Percentiles rank a stretch among this genome's conserved stretches.
Conservation (phyloP, 2,888 invertebrate species). For the Sussaba pulchella region DNA sequence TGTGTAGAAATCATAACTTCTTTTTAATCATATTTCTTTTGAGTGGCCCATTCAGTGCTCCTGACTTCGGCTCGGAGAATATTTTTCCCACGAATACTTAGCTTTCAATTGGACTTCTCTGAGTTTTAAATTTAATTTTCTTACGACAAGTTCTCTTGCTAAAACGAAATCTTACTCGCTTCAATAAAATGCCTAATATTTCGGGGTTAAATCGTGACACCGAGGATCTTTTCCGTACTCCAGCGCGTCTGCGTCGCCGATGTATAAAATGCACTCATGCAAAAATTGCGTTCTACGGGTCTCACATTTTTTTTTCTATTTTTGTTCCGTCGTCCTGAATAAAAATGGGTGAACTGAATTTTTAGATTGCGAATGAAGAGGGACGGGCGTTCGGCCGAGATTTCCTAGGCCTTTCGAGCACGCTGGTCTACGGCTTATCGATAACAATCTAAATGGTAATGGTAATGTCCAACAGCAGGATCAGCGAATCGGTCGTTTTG, state of each 20-base stretch:
- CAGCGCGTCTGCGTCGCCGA: constrained; percentile 21
- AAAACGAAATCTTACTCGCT: no score
- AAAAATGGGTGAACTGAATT: constrained; percentile 13
- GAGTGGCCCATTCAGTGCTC: no score
- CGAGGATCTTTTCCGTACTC: constrained; percentile 36
- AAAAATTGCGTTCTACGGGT: constrained; percentile 39
- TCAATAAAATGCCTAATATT: no score
- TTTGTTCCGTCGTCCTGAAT: constrained; percentile 6
- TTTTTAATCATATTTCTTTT: no score
- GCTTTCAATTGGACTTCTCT: no score
- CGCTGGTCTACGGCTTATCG: constrained; percentile 64
- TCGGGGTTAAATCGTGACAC: no score
- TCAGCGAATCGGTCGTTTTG: constrained; percentile 60
- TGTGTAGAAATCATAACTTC: no score
- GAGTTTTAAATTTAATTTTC: no score
- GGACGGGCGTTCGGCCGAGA: constrained; percentile 21
- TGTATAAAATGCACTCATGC: constrained; percentile 54
- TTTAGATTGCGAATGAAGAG: constrained; percentile 22
- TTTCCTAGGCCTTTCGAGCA: constrained; percentile 13
- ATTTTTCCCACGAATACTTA: no score
- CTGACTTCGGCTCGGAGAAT: no score
- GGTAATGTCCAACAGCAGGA: constrained; percentile 62
- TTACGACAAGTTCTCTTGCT: no score
- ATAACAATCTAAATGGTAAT: constrained; percentile 75
- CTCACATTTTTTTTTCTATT: constrained; percentile 17